These are phyloP conservation scores for Passer montanus DNA, from an alignment of 2,113 vertebrate genomes.

Conservation along the genomic window DNA sequence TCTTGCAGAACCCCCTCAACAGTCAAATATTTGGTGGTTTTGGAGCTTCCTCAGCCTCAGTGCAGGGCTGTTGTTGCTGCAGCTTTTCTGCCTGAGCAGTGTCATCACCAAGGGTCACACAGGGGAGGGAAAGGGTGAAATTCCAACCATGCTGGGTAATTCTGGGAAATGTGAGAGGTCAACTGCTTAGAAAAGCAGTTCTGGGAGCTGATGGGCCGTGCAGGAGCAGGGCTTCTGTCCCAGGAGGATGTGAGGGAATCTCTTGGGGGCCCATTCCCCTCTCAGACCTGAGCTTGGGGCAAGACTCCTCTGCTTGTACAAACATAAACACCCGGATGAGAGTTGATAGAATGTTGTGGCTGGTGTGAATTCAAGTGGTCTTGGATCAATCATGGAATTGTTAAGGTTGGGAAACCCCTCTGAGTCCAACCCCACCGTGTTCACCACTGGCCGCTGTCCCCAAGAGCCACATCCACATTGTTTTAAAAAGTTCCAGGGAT, in stretches of 20 bases:
- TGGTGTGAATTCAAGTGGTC: not conserved
- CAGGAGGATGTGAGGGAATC: not conserved
- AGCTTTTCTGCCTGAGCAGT: not conserved
- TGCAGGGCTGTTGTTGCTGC: not conserved
- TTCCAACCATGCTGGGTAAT: not conserved
- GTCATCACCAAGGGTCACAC: not conserved
- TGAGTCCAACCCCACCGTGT: fast-evolving
- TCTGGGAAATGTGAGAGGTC: not conserved
- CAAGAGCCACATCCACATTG: not conserved
- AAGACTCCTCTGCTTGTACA: not conserved
- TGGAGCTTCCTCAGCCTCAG: not conserved
- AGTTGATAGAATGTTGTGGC: not conserved
- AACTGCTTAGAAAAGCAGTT: not conserved
- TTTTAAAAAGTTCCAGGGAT: not conserved
- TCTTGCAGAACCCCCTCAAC: not conserved
- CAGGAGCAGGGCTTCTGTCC: not conserved
- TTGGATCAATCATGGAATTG: not conserved
- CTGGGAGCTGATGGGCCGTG: fast-evolving
- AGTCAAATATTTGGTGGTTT: not conserved
- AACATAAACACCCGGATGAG: not conserved
- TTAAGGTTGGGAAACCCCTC: not conserved
- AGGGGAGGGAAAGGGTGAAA: not conserved
- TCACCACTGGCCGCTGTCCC: not conserved
- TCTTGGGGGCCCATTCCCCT: fast-evolving
- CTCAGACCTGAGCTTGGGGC: not conserved